These are phyloP conservation scores for Miniopterus natalensis DNA, from an alignment of 2,113 vertebrate genomes.

Conservation along the genomic window DNA sequence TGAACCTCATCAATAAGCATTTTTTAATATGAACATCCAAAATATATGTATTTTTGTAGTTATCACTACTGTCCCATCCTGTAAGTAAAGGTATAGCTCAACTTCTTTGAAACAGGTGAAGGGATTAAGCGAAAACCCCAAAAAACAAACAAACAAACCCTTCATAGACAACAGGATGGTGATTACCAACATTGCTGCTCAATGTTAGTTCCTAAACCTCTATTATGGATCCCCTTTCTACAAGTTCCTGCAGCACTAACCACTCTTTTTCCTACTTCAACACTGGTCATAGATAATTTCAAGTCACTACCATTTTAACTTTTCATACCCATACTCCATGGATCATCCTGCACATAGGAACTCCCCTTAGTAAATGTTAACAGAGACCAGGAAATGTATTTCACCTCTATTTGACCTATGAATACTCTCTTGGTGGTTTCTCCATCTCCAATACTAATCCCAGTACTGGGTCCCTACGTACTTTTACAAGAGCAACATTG, in stretches of 20 bases:
- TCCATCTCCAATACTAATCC: neutral
- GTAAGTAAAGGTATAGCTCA: conserved; percentile 1
- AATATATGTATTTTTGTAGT: neutral
- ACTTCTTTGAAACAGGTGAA: too few relatives aligned
- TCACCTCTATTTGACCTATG: neutral
- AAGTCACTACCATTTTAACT: neutral
- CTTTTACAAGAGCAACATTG: neutral
- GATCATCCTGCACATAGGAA: neutral
- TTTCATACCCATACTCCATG: neutral
- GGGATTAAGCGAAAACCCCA: neutral
- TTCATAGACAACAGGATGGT: neutral
- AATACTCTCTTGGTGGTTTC: neutral
- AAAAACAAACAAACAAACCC: neutral
- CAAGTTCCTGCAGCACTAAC: too few relatives aligned
- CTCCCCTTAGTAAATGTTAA: neutral
- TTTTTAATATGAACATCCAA: neutral
- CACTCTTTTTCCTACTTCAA: too few relatives aligned
- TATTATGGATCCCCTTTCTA: too few relatives aligned
- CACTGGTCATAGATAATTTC: too few relatives aligned
- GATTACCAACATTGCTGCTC: neutral
- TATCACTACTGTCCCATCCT: neutral
- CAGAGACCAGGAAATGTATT: neutral
- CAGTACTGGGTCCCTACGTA: neutral
- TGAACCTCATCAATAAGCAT: neutral
- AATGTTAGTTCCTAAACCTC: too few relatives aligned